A percentile compares a stretch with the other conserved stretches of the same genome.
These are phyloP conservation scores for Drosophila siamana DNA, from an alignment of 2,888 invertebrate species.

Conservation along the genomic window DNA sequence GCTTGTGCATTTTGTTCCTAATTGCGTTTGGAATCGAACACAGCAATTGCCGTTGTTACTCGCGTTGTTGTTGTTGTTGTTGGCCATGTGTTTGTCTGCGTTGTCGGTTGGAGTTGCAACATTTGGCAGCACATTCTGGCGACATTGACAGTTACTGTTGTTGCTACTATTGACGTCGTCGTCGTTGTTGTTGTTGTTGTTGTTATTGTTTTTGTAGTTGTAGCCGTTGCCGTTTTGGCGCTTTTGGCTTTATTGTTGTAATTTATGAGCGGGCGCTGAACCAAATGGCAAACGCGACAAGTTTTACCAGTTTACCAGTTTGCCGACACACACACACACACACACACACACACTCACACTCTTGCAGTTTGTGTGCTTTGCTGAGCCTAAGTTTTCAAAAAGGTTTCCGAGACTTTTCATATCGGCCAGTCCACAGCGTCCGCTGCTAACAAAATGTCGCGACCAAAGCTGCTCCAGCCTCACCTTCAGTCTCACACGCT, in stretches of 20 bases:
- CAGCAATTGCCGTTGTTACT: slow-evolving; percentile 1
- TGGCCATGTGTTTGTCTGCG: not conserved
- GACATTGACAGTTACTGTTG: slow-evolving; percentile 46
- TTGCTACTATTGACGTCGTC: not conserved
- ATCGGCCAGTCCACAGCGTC: slow-evolving; percentile 55
- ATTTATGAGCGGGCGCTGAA: slow-evolving; percentile 73
- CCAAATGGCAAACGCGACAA: slow-evolving; percentile 65
- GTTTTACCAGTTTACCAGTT: slow-evolving; percentile 65
- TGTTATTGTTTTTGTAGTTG: slow-evolving; percentile 17
- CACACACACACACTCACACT: slow-evolving; percentile 17
- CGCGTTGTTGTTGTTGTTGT: not conserved
- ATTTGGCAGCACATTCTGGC: slow-evolving; percentile 50
- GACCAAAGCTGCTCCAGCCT: slow-evolving; percentile 29
- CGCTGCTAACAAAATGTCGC: slow-evolving; percentile 64
- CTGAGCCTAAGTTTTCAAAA: slow-evolving; percentile 59
- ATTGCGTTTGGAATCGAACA: slow-evolving; percentile 24
- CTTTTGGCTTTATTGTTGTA: slow-evolving; percentile 34
- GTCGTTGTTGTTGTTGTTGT: not conserved
- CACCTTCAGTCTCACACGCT: slow-evolving; percentile 10
- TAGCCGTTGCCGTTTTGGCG: slow-evolving; percentile 28
- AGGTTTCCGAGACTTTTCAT: slow-evolving; percentile 69
- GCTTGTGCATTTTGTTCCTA: slow-evolving; percentile 15
- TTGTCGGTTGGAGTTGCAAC: slow-evolving; percentile 25
- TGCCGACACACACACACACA: slow-evolving; percentile 9
- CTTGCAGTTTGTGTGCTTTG: not conserved